Evolutionary conservation across 2,113 vertebrate genomes (phyloP).

Genomic region (Malurus alboscapulatus): DNA sequence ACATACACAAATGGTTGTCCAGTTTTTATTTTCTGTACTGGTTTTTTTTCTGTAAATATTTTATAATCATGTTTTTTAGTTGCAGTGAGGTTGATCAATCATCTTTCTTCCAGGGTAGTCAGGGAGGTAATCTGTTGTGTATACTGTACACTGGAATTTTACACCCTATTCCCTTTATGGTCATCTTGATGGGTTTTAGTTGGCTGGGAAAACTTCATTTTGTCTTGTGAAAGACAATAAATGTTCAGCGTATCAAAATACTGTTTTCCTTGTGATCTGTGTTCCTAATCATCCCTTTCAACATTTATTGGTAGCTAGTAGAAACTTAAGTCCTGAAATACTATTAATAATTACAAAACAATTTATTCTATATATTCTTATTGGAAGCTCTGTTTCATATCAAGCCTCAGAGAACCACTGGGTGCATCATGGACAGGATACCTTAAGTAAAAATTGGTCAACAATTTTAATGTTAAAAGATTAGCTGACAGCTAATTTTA

Average conservation of each 20-base stretch:
- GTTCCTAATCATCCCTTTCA: not conserved
- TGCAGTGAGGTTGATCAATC: constrained; percentile 50
- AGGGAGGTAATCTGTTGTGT: constrained; percentile 10
- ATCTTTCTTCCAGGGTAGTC: constrained; percentile 39
- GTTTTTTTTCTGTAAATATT: constrained; percentile 63
- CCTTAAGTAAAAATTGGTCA: not conserved
- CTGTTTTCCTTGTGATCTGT: not conserved
- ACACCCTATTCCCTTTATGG: not conserved
- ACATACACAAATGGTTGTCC: constrained; percentile 33
- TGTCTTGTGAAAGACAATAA: constrained; percentile 68
- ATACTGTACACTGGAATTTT: constrained; percentile 54
- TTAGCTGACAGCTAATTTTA: not conserved
- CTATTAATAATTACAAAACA: not conserved
- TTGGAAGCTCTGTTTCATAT: not conserved
- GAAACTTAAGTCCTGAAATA: not conserved
- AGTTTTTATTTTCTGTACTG: constrained; percentile 40
- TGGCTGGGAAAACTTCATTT: constrained; percentile 15
- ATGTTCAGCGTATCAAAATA: constrained; percentile 62
- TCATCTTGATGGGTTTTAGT: constrained; percentile 37
- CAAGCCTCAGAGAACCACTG: not conserved
- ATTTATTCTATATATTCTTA: not conserved
- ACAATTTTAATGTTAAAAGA: not conserved
- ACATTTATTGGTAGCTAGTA: not conserved
- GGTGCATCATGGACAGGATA: not conserved
- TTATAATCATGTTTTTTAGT: constrained; percentile 65